Evolutionary conservation across 64 coral and sea anemone genomes (phyloP).

Genomic region (Anthopleura sola): DNA sequence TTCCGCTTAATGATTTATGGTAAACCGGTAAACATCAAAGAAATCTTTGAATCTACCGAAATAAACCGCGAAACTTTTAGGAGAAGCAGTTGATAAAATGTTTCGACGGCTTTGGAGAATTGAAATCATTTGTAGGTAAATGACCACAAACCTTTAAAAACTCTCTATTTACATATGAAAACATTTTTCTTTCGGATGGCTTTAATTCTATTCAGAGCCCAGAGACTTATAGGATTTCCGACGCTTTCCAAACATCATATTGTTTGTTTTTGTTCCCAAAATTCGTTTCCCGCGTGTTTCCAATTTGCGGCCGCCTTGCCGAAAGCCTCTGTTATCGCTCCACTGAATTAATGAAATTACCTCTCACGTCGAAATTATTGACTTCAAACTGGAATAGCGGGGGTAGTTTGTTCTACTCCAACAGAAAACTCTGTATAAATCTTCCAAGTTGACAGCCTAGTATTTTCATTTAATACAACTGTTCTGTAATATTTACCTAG

Average conservation of each 20-base stretch:
- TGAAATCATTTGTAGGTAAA: neutral
- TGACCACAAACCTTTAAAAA: neutral
- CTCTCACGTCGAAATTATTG: neutral
- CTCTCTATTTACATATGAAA: neutral
- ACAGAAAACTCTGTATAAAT: neutral
- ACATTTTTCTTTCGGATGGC: neutral
- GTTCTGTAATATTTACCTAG: neutral
- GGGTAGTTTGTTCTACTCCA: neutral
- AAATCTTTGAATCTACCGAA: constrained; percentile 16
- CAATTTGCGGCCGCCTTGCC: constrained; percentile 4
- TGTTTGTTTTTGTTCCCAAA: constrained; percentile 12
- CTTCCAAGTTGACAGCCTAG: neutral
- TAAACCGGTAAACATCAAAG: constrained; percentile 5
- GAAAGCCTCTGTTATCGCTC: neutral
- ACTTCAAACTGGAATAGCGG: neutral
- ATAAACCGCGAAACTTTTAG: neutral
- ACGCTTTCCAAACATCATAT: neutral
- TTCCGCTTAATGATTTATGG: neutral
- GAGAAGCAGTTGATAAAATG: neutral
- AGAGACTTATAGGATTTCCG: constrained; percentile 15
- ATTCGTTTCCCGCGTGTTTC: constrained; percentile 9
- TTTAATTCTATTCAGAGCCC: neutral
- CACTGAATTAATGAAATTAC: constrained; percentile 6
- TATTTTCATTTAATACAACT: neutral
- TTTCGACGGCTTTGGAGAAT: neutral